Percentiles rank a stretch among this genome's conserved stretches.
Conservation (phyloP, 2,888 invertebrate genomes). For the Lithosia quadra region DNA sequence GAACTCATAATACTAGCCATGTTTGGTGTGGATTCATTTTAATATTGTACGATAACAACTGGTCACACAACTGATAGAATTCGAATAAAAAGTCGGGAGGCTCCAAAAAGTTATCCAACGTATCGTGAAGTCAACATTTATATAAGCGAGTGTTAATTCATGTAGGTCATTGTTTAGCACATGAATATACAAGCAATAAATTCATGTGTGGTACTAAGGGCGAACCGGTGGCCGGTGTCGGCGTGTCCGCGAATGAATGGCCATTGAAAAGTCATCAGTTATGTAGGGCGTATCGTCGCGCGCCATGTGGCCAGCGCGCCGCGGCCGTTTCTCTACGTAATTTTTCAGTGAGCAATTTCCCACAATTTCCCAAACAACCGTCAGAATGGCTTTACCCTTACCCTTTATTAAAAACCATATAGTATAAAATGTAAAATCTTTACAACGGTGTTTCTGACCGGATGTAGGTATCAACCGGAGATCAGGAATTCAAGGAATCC, state of each 20-base stretch:
- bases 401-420: conserved; percentile 70
- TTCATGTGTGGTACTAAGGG: conserved; percentile 62
- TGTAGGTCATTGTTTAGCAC: conserved; percentile 66
- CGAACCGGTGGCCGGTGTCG: conserved; percentile 55
- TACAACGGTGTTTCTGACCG: conserved; percentile 45
- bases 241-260: conserved; percentile 79
- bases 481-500: too few species aligned
- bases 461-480: conserved; percentile 30
- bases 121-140: not conserved
- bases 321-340: conserved; percentile 69
- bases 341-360: conserved; percentile 81
- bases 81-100: not conserved
- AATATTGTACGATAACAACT: too few species aligned
- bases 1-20: too few species aligned
- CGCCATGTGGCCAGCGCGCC: conserved; percentile 78
- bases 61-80: not conserved
- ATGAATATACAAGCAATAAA: conserved; percentile 64
- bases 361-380: conserved; percentile 78
- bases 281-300: conserved; percentile 81
- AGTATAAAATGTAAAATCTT: conserved; percentile 58
- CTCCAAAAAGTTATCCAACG: not conserved
- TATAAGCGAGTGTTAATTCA: conserved; percentile 19
- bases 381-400: conserved; percentile 62
- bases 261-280: conserved; percentile 87
- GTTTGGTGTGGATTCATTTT: too few species aligned